Evolutionary conservation across 2,113 vertebrate species (phyloP).

Genomic region (Rallus limicola): DNA sequence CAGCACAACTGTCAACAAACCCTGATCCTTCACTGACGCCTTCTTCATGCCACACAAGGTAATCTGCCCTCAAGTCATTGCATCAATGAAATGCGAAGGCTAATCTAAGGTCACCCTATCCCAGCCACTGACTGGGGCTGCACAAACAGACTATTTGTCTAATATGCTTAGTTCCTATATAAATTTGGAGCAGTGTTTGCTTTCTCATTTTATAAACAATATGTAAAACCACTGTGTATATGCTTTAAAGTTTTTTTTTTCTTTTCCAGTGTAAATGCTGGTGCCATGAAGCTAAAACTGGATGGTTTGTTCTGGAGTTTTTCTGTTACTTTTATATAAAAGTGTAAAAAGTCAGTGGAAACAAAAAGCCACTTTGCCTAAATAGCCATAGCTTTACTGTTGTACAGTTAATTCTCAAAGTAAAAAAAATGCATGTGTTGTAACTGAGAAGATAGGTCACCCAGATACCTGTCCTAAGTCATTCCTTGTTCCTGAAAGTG

Average conservation of each 20-base stretch:
- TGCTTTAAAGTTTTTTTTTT: background rate
- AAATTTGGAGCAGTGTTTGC: background rate
- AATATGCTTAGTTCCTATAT: no score
- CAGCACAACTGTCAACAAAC: background rate
- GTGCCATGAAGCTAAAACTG: background rate
- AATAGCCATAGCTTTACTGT: background rate
- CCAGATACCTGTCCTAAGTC: background rate
- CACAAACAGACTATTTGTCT: background rate
- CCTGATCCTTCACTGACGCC: background rate
- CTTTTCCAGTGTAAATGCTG: background rate
- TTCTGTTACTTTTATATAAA: background rate
- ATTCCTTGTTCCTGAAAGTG: background rate
- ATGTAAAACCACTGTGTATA: background rate
- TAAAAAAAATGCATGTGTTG: background rate
- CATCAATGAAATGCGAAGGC: background rate
- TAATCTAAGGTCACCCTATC: accelerated
- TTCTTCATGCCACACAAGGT: background rate
- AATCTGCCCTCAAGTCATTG: background rate
- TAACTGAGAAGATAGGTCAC: background rate
- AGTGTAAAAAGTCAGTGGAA: background rate
- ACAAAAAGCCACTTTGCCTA: background rate
- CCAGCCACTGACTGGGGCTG: background rate
- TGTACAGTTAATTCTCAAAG: background rate
- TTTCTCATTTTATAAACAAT: background rate
- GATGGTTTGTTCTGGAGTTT: background rate